phyloP scores from a whole-genome alignment of 2,113 vertebrate species.

The Callipepla squamata region DNA sequence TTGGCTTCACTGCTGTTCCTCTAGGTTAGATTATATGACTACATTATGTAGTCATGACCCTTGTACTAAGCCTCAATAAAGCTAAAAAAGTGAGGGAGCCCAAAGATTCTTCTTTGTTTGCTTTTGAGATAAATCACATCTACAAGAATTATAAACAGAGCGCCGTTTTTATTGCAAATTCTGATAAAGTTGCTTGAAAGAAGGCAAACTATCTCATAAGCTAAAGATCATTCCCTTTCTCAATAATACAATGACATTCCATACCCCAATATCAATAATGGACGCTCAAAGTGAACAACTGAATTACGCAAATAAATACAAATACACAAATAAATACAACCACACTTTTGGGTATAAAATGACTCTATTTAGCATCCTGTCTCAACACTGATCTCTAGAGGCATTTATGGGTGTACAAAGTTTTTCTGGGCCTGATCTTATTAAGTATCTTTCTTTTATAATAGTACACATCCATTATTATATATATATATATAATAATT shows the following conservation, averaged over 20 bases:
- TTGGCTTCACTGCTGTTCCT: neutral
- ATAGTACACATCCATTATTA: too few species aligned
- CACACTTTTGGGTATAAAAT: slow-evolving; percentile 63
- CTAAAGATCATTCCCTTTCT: slow-evolving; percentile 80
- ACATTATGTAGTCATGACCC: neutral
- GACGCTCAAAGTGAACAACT: slow-evolving; percentile 79
- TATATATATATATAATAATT: too few species aligned
- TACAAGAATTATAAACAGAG: neutral
- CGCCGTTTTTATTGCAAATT: slow-evolving; percentile 75
- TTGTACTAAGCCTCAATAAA: neutral
- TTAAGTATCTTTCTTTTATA: slow-evolving; percentile 53
- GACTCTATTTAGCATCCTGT: slow-evolving; percentile 7
- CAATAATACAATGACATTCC: neutral
- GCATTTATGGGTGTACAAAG: slow-evolving; percentile 69
- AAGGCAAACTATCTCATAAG: slow-evolving; percentile 76
- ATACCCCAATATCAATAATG: slow-evolving; percentile 72
- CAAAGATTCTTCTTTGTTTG: neutral
- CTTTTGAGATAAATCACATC: neutral
- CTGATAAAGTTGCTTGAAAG: slow-evolving; percentile 82
- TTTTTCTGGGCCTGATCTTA: slow-evolving; percentile 74
- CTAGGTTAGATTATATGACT: neutral
- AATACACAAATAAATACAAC: slow-evolving; percentile 35
- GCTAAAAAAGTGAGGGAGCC: neutral
- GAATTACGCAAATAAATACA: slow-evolving; percentile 50
- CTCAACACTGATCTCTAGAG: slow-evolving; percentile 85